Evolutionary conservation across 2,113 vertebrate species (phyloP).

Genomic region (Poicephalus gulielmi): DNA sequence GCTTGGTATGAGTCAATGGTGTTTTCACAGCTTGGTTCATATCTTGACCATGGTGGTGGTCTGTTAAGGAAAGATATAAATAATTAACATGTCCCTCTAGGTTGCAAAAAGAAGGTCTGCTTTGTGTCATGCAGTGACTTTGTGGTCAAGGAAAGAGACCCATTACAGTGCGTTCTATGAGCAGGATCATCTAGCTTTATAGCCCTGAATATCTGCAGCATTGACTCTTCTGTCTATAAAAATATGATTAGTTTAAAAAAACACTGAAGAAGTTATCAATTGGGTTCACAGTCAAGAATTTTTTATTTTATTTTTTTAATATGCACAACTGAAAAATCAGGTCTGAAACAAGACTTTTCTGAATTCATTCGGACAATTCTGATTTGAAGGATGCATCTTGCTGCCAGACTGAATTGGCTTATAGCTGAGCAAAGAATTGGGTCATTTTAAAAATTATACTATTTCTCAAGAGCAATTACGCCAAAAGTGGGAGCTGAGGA

Average conservation of each 20-base stretch:
- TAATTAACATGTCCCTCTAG: constrained; percentile 29
- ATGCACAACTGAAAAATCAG: neutral
- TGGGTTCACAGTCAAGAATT: neutral
- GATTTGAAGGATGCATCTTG: neutral
- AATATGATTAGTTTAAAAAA: neutral
- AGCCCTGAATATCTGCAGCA: neutral
- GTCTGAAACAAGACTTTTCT: neutral
- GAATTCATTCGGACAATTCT: neutral
- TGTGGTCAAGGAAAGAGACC: neutral
- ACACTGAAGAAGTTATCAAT: neutral
- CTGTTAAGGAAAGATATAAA: constrained; percentile 50
- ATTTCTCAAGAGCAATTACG: constrained; percentile 5
- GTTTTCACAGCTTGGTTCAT: constrained; percentile 58
- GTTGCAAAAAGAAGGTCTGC: constrained; percentile 41
- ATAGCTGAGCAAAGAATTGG: neutral
- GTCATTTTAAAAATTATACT: neutral
- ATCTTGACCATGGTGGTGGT: constrained; percentile 19
- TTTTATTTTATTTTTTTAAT: neutral
- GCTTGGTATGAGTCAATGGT: constrained; percentile 14
- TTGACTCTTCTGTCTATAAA: neutral
- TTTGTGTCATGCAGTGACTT: constrained; percentile 4
- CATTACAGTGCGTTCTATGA: neutral
- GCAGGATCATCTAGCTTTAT: neutral
- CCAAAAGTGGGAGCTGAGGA: neutral
- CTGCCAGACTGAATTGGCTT: neutral